Conservation (phyloP, 2,113 vertebrate genomes). For the Rhineura floridana region DNA sequence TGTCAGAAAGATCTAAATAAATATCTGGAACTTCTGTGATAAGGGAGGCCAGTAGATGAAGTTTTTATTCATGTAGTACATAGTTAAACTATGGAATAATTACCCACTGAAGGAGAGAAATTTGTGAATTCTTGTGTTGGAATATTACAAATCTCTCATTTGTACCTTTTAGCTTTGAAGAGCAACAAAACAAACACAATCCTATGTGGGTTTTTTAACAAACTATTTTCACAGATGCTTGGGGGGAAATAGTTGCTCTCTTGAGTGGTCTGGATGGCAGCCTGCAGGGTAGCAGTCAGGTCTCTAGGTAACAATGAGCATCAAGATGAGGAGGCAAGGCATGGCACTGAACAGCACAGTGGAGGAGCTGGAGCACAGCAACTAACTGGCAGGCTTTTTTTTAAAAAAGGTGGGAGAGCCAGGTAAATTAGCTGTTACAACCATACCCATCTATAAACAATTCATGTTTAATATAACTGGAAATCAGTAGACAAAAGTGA, state of each 20-base stretch:
- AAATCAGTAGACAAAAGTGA: too few relatives aligned
- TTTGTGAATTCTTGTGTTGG: not conserved
- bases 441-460: not conserved
- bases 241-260: not conserved
- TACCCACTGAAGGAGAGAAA: not conserved
- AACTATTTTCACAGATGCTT: not conserved
- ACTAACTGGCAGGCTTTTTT: too few relatives aligned
- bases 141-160: conserved; percentile 3
- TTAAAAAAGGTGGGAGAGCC: not conserved
- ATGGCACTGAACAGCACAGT: not conserved
- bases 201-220: not conserved
- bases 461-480: not conserved
- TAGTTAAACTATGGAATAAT: too few relatives aligned
- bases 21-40: too few relatives aligned
- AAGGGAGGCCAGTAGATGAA: too few relatives aligned
- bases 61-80: too few relatives aligned
- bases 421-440: not conserved
- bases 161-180: not conserved
- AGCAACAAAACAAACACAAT: conserved; percentile 2
- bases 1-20: too few relatives aligned
- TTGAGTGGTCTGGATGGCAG: not conserved
- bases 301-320: not conserved
- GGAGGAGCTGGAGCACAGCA: not conserved
- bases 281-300: not conserved
- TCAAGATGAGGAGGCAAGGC: not conserved